Base-by-base conservation (phyloP, 2,113 vertebrate species). In the Clarias macrocephalus region DNA sequence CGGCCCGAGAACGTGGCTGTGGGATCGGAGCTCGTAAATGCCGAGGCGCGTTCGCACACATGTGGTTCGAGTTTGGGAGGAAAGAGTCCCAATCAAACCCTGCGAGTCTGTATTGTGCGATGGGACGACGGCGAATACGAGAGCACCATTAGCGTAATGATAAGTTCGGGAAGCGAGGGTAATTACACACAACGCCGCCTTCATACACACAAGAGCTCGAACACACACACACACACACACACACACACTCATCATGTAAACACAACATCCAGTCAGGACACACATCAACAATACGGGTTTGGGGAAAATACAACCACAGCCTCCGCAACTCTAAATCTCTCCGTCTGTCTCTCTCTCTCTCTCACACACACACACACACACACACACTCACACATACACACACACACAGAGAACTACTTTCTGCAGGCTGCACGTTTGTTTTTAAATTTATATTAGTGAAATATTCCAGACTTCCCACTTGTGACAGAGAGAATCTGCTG, bases 41-140 rank as follows among this genome's bases (percentile, higher is more conserved):
- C 91, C 52, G 89, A 92, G 92, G 92, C 92, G 87, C 92, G 91
- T 92, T 90, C 88, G 25, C 89, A 88, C 90, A 94, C 94, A 95
- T 94, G 91, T 95, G 94, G 91, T 95, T 95, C 91, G 91, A 90
- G 93, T 95, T 95, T 94, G 90, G 91, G 89, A 42, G 75, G 82
- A 89, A 93, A 92, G 93, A 93, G 91, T 93, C 93, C 94, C 92
- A 93, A 95, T 94, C 93, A 95, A 92, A 93, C 91, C 91, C 87
- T 92, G 90, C 91, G 93, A 94, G 92, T 92, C 88, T 91, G 90
- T 90, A 80, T 94, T 89, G 93, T 91, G 92, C 92, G 90, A 92
- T 82, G 82, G 91, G 92, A 93, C 92, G 90, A 94, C 92, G 94
- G 93, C 93, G 92, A 92, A 94, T 95, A 93, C 89, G 93, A 94